These are phyloP conservation scores for Falco biarmicus DNA, from an alignment of 2,797 vertebrate genomes.

Conservation along the genomic window DNA sequence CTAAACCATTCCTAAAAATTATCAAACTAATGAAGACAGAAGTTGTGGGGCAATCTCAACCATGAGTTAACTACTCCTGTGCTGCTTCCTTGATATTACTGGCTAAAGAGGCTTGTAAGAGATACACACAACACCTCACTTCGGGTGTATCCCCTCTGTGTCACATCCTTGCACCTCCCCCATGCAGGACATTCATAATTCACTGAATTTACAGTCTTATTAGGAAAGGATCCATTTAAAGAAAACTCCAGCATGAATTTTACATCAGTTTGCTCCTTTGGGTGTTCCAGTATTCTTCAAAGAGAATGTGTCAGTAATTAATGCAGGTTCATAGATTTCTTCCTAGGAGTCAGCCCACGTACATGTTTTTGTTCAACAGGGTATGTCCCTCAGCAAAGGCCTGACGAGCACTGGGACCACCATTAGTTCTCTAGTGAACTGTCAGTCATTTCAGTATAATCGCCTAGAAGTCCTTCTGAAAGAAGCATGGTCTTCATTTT, in stretches of 20 bases:
- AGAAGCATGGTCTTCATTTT: neutral
- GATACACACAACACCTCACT: neutral
- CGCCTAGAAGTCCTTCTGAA: neutral
- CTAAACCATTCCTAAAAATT: neutral
- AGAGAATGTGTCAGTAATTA: conserved; percentile 56
- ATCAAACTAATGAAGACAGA: neutral
- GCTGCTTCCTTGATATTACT: neutral
- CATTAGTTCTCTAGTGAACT: neutral
- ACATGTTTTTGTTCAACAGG: neutral
- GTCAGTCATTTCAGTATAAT: neutral
- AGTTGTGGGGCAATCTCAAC: neutral
- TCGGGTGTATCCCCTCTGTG: neutral
- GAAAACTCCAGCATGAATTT: conserved; percentile 50
- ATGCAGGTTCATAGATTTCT: conserved; percentile 29
- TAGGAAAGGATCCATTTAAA: conserved; percentile 22
- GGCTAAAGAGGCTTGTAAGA: neutral
- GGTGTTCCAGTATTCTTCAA: conserved; percentile 54
- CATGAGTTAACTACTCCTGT: neutral
- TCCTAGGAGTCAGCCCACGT: neutral
- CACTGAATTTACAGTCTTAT: conserved; percentile 6
- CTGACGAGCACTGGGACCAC: neutral
- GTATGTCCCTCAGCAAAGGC: neutral
- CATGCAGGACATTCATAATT: neutral
- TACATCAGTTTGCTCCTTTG: conserved; percentile 51
- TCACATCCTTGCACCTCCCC: neutral